Percentiles rank a stretch among this genome's conserved stretches.
These are phyloP conservation scores for Cyprinodon variegatus DNA, from an alignment of 2,113 vertebrate genomes.

Conservation along the genomic window DNA sequence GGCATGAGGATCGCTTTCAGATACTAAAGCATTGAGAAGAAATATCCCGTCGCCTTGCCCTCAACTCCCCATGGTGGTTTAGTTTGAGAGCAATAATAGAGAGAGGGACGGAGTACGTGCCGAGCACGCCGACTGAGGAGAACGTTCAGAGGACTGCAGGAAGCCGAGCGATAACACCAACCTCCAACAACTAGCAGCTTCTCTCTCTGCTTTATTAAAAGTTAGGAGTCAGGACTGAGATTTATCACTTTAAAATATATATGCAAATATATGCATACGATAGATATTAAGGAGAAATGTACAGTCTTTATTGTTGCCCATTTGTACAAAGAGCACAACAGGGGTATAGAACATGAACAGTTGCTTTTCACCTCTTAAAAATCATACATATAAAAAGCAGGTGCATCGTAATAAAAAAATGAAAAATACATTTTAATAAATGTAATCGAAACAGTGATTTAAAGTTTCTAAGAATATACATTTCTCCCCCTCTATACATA, in stretches of 20 bases:
- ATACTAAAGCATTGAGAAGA: conserved; percentile 57
- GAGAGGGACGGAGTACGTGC: conserved; percentile 57
- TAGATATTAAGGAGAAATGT: too few species aligned
- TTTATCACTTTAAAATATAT: background rate
- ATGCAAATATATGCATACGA: too few species aligned
- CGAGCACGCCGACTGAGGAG: conserved; percentile 44
- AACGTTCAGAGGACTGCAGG: conserved; percentile 36
- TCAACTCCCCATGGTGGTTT: conserved; percentile 77
- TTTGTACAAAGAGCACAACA: too few species aligned
- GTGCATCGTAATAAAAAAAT: too few species aligned
- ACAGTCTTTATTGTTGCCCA: too few species aligned
- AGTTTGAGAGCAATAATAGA: conserved; percentile 71
- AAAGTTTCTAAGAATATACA: too few species aligned
- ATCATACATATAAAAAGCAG: too few species aligned
- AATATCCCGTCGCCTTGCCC: conserved; percentile 67
- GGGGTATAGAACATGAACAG: too few species aligned
- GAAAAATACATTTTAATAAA: too few species aligned
- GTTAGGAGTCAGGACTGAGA: background rate
- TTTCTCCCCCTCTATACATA: background rate
- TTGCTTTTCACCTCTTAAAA: too few species aligned
- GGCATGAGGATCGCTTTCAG: conserved; percentile 67
- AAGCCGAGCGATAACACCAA: background rate
- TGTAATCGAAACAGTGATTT: too few species aligned
- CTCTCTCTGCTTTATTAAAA: background rate
- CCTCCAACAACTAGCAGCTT: background rate